These are phyloP conservation scores for Achroia grisella DNA, from an alignment of 1,140 invertebrate species.

Conservation along the genomic window DNA sequence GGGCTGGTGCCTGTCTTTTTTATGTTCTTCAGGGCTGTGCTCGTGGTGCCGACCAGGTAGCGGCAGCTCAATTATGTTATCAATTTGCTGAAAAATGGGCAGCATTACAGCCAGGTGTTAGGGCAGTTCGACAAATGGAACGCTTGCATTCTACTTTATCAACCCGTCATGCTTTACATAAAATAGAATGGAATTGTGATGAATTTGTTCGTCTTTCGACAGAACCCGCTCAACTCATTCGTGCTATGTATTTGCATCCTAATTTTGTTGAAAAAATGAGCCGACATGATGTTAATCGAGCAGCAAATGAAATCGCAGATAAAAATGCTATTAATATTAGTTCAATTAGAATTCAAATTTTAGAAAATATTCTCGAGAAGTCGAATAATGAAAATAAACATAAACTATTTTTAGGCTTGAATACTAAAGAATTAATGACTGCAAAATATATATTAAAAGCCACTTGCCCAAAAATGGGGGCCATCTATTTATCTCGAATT, in stretches of 20 bases:
- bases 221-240: slow-evolving; percentile 73
- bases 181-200: slow-evolving; percentile 73
- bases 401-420: slow-evolving; percentile 29
- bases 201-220: slow-evolving; percentile 70
- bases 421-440: slow-evolving; percentile 53
- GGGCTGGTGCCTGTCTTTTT: slow-evolving; percentile 70
- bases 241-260: slow-evolving; percentile 73
- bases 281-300: slow-evolving; percentile 70
- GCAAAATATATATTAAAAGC: slow-evolving; percentile 70
- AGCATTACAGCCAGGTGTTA: slow-evolving; percentile 63
- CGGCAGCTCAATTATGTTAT: slow-evolving; percentile 75
- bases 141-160: slow-evolving; percentile 72
- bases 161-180: slow-evolving; percentile 73
- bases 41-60: slow-evolving; percentile 75
- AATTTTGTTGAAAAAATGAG: slow-evolving; percentile 66
- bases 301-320: slow-evolving; percentile 74
- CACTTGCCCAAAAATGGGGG: slow-evolving; percentile 67
- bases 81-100: slow-evolving; percentile 73
- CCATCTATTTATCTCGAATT: slow-evolving; percentile 68
- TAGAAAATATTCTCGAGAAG: slow-evolving; percentile 64
- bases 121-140: slow-evolving; percentile 69
- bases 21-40: slow-evolving; percentile 67
- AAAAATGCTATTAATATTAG: slow-evolving; percentile 66
- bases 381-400: slow-evolving; percentile 34
- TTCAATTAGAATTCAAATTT: slow-evolving; percentile 62